Base-by-base conservation (phyloP, 1,140 invertebrate genomes). In the Latrodectus geometricus region DNA sequence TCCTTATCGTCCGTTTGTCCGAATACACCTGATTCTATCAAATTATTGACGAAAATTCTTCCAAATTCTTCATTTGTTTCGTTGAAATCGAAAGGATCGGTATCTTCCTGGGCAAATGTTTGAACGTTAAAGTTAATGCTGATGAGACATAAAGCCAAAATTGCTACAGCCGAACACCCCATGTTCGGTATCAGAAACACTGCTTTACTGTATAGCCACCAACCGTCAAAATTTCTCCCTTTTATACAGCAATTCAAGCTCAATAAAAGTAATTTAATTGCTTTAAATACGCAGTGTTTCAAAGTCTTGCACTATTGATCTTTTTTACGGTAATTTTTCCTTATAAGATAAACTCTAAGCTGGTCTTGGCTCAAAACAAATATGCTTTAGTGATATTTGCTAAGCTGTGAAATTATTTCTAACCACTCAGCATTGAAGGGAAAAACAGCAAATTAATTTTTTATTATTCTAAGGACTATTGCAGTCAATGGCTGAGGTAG, bases 41-140 rank as follows among this genome's bases (percentile, higher is more conserved):
- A 3, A 35, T 35, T 70, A 8, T 52, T 21, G 15, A 80, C 20
- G 20, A 80, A 80, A 52, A 70, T 15, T 70, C 70, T 52, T 2
- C 65, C 78, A 35, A 80, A 80, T 35, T 80, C 52, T 48, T 80
- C 49, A 21, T 70, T 65, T 5, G 68, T 80, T 54, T 80, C 50
- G 35, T 70, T 35, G 15, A 80, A 80, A 14, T 56, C 68, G 1
- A 54, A 23, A 35, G 49, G 20, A 35, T 80, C 50, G 0, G 0
- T 15, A 11, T 23, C 68, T 17, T 12, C 54, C 20, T 70, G 50
- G 12, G 20, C 78, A 52, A 70, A 17, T 3, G 54, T 14, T 35
- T 52, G 78, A 23, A n/a, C 61, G 15, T n/a, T 48, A n/a, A n/a
- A n/a, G 4, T 49, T 52, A 4, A 80, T 17, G n/a, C 50, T 54